Evolutionary conservation across 2,113 vertebrate species (phyloP).

Genomic region (Herpetotheres cachinnans): DNA sequence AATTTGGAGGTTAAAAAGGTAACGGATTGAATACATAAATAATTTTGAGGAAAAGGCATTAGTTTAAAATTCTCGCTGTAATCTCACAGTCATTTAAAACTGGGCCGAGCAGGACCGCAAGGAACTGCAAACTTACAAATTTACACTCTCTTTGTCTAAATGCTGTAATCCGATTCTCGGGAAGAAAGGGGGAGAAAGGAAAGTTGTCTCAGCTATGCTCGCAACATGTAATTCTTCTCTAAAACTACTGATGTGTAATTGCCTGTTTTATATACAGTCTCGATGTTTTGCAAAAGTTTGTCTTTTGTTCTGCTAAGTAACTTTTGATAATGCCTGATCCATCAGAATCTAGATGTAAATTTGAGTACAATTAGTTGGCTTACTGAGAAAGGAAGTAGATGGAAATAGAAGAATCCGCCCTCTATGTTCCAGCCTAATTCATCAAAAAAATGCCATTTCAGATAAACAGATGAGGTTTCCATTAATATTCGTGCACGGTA

Average conservation of each 20-base stretch:
- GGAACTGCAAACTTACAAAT: fast-evolving
- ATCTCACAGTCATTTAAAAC: not conserved
- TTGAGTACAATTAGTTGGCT: not conserved
- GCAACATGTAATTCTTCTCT: no score
- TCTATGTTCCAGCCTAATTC: not conserved
- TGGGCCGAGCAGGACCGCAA: not conserved
- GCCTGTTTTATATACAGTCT: not conserved
- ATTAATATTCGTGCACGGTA: not conserved
- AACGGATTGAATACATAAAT: not conserved
- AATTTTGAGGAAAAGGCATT: not conserved
- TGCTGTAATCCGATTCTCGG: not conserved
- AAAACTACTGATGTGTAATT: fast-evolving
- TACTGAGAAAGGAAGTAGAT: not conserved
- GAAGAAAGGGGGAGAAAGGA: not conserved
- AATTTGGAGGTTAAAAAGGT: not conserved
- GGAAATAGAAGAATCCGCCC: not conserved
- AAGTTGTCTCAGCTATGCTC: not conserved
- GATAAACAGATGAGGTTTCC: not conserved
- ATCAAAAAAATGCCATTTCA: not conserved
- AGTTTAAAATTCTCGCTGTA: not conserved
- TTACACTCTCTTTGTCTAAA: not conserved
- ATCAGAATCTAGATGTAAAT: not conserved
- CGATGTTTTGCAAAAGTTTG: not conserved
- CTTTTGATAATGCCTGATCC: not conserved
- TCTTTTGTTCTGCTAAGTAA: not conserved